Percentiles rank a stretch among this genome's conserved stretches.
These are phyloP conservation scores for Silurus glanis DNA, from an alignment of 2,113 vertebrate genomes.

Conservation along the genomic window DNA sequence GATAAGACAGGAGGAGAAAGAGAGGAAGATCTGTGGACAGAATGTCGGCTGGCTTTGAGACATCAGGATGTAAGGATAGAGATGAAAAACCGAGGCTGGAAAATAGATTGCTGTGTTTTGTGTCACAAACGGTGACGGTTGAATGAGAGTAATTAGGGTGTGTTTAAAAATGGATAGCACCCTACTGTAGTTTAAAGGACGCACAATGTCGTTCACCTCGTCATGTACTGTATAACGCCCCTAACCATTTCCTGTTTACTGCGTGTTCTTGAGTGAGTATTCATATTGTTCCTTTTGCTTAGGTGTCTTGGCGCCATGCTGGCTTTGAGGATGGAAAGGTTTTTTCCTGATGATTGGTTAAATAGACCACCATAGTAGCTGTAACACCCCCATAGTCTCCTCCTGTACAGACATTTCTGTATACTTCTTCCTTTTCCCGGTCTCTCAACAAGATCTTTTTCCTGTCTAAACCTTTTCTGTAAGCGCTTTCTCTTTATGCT, in stretches of 20 bases:
- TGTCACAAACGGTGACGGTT: not conserved
- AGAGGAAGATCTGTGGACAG: slow-evolving; percentile 42
- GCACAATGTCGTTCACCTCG: slow-evolving; percentile 10
- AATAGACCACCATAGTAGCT: not conserved
- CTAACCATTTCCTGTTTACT: slow-evolving; percentile 45
- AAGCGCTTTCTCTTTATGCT: not conserved
- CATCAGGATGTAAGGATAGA: slow-evolving; percentile 13
- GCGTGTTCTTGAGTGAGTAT: slow-evolving; percentile 1
- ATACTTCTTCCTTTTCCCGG: not conserved
- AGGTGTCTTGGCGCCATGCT: slow-evolving; percentile 1
- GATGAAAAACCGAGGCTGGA: not conserved
- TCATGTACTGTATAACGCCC: slow-evolving; percentile 17
- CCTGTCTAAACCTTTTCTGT: not conserved
- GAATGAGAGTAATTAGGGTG: not conserved
- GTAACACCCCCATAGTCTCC: not conserved
- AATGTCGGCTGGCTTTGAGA: slow-evolving; percentile 26
- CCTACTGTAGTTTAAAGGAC: slow-evolving; percentile 17
- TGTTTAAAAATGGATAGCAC: slow-evolving; percentile 12
- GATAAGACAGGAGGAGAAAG: slow-evolving; percentile 42
- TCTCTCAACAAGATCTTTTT: not conserved
- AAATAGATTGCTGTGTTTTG: not conserved
- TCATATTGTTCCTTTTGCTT: not conserved
- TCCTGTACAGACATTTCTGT: not conserved
- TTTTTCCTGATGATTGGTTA: not conserved
- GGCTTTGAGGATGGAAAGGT: not conserved